phyloP scores from a whole-genome alignment of 2,888 invertebrate genomes.

The Yponomeuta cagnagella region DNA sequence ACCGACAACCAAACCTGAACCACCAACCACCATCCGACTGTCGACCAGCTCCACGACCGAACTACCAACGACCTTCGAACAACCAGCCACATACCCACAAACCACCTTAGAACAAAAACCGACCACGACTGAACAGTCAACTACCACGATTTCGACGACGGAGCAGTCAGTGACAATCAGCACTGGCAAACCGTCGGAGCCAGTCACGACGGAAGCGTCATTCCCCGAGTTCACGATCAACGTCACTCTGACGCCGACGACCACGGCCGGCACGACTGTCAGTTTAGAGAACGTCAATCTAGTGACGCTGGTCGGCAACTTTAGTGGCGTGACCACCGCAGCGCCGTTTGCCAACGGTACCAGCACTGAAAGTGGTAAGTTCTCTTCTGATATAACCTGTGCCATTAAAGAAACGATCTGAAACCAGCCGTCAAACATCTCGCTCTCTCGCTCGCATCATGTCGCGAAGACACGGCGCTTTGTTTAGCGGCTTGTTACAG shows the following conservation, averaged over 20 bases:
- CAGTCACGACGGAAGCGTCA: slow-evolving; percentile 21
- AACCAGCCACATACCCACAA: slow-evolving; percentile 53
- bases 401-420: too few species aligned
- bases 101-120: slow-evolving; percentile 10
- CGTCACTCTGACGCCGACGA: slow-evolving; percentile 49
- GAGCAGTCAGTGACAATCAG: slow-evolving; percentile 8
- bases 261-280: slow-evolving; percentile 32
- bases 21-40: slow-evolving; percentile 23
- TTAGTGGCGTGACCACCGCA: slow-evolving; percentile 8
- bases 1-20: slow-evolving; percentile 24
- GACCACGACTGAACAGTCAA: slow-evolving; percentile 2
- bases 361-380: slow-evolving; percentile 10
- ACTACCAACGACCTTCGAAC: slow-evolving; percentile 28
- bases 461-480: too few species aligned
- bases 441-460: too few species aligned
- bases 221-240: slow-evolving; percentile 55
- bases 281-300: slow-evolving; percentile 33
- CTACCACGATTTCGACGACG: slow-evolving; percentile 21
- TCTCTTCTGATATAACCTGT: not conserved
- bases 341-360: slow-evolving; percentile 7
- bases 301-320: slow-evolving; percentile 21
- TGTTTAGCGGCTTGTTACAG: not conserved
- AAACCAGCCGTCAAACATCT: too few species aligned
- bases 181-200: slow-evolving; percentile 12
- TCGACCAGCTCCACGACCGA: slow-evolving; percentile 28